Percentiles rank a stretch among this genome's conserved stretches.
Evolutionary conservation across 2,888 invertebrate genomes (phyloP).

Genomic region (Ryuthela nishihirai): DNA sequence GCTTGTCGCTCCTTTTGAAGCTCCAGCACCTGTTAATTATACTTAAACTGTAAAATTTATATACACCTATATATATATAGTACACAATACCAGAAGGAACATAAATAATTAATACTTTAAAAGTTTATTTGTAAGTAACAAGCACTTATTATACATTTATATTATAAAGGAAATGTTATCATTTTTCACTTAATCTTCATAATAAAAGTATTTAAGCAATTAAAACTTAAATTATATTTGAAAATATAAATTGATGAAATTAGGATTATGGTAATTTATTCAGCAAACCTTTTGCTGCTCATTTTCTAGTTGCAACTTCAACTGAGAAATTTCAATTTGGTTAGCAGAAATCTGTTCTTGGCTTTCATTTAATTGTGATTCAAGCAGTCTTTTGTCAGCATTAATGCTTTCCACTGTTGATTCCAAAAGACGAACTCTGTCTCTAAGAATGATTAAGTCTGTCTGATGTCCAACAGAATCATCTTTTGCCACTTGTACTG

Average conservation of each 20-base stretch:
- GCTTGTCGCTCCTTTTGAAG: slow-evolving; percentile 58
- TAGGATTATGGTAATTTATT: too few relatives aligned
- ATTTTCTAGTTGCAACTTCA: slow-evolving; percentile 73
- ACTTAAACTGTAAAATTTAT: neutral
- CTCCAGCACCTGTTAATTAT: slow-evolving; percentile 60
- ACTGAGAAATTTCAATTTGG: slow-evolving; percentile 72
- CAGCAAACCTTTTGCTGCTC: slow-evolving; percentile 72
- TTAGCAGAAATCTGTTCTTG: slow-evolving; percentile 70
- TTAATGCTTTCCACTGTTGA: slow-evolving; percentile 68
- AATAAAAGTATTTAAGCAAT: too few relatives aligned
- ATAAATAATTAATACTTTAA: too few relatives aligned
- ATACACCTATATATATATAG: too few relatives aligned
- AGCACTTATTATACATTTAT: too few relatives aligned
- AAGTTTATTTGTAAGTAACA: too few relatives aligned
- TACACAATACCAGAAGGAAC: too few relatives aligned
- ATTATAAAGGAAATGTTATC: too few relatives aligned
- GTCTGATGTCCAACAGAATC: slow-evolving; percentile 57
- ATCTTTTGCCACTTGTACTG: slow-evolving; percentile 63
- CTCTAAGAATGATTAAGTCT: slow-evolving; percentile 64
- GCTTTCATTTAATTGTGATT: slow-evolving; percentile 62
- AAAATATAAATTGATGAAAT: too few relatives aligned
- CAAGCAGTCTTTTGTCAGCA: slow-evolving; percentile 68
- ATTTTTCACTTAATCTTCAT: too few relatives aligned
- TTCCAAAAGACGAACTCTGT: slow-evolving; percentile 65
- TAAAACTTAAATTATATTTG: too few relatives aligned